Evolutionary conservation across 2,797 vertebrate genomes (phyloP), one percentile per base, ranked within the genome.

Genomic region (Brotula barbata): DNA sequence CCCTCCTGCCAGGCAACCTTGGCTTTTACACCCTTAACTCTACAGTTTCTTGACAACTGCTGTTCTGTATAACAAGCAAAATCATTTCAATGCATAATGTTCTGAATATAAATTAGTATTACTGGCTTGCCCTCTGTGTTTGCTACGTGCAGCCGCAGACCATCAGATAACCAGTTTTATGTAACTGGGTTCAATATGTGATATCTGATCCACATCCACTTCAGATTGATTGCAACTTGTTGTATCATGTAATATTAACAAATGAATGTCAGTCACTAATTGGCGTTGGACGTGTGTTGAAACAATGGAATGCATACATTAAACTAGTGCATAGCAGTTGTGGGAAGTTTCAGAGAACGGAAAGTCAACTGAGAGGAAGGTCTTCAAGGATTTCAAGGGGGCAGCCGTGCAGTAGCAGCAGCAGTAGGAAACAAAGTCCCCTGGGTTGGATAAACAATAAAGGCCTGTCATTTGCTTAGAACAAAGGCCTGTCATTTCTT

Each of bases 401-500:
- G 43, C 64, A 66, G 55, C 55, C 34, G 70, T 55, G 57, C 43
- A n/a, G n/a, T n/a, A n/a, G n/a, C n/a, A 60, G 53, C 50, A 36
- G 48, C 11, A 19, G 33, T 21, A 46, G 70, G 52, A 63, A 53
- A 71, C 60, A 52, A 31, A 53, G 48, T 84, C 81, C 76, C 82
- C 73, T 36, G 78, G 74, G 79, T 42, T 77, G 78, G 73, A 78
- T 66, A 68, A 82, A 86, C 75, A 87, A 77, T 72, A 79, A 81
- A 83, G 68, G 76, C 75, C 72, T 83, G 81, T 81, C 68, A 53
- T 66, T 80, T 67, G 64, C 28, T 74, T 56, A 76, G 73, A 85
- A 88, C 79, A 86, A 87, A 87, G 76, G 77, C 68, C 72, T 81
- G 65, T 82, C 78, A 82, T 85, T 85, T 74, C 73, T 76, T 73